Evolutionary conservation across 1,140 invertebrate species (phyloP).

Genomic region (Zaprionus taronus): DNA sequence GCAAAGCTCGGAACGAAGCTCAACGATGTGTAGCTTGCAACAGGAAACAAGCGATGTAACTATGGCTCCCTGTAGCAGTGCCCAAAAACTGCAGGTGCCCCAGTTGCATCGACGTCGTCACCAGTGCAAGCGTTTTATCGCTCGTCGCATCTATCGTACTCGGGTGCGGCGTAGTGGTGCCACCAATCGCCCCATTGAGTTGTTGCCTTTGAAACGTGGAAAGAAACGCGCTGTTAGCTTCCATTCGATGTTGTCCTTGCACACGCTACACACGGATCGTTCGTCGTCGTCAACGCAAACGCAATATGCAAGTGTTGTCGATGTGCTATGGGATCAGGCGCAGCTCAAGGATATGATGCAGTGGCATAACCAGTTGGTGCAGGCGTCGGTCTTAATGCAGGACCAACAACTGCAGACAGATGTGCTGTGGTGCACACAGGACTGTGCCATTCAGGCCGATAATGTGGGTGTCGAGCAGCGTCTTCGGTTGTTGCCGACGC

Average conservation of each 20-base stretch:
- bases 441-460: constrained; percentile 55
- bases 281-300: constrained; percentile 18
- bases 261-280: constrained; percentile 44
- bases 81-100: neutral
- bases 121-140: constrained; percentile 42
- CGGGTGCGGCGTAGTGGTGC: constrained; percentile 40
- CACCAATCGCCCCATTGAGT: neutral
- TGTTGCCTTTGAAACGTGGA: neutral
- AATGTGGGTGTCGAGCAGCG: constrained; percentile 59
- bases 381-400: constrained; percentile 3
- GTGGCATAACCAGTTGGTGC: constrained; percentile 19
- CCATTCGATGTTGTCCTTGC: constrained; percentile 47
- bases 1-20: neutral
- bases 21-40: neutral
- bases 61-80: neutral
- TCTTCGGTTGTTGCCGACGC: constrained; percentile 46
- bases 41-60: neutral
- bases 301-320: constrained; percentile 28
- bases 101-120: constrained; percentile 17
- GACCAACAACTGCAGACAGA: constrained; percentile 39
- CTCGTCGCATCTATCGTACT: constrained; percentile 37
- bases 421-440: constrained; percentile 16
- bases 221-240: constrained; percentile 57
- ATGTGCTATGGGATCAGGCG: constrained; percentile 21
- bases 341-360: constrained; percentile 32